phyloP scores from a whole-genome alignment of 2,888 invertebrate species.

The Platycnemis pennipes region DNA sequence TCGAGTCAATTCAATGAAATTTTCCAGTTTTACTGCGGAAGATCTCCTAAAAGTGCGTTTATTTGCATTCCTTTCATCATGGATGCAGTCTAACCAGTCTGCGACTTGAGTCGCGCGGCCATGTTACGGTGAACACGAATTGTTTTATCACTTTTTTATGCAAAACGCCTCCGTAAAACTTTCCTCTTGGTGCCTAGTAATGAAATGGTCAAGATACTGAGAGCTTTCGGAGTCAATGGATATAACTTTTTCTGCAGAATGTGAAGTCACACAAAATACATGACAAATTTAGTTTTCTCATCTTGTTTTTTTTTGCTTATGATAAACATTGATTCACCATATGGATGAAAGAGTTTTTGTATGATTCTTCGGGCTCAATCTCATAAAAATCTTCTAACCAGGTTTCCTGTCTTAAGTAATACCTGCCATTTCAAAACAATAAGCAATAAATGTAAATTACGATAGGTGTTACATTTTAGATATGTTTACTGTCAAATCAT shows the following conservation, averaged over 20 bases:
- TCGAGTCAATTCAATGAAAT: background rate
- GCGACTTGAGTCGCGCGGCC: background rate
- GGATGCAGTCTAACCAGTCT: background rate
- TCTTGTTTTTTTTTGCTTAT: background rate
- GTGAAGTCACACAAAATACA: background rate
- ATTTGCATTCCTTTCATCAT: background rate
- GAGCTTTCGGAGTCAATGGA: background rate
- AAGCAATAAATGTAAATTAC: too few species aligned
- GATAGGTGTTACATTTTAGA: too few species aligned
- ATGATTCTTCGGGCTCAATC: too few species aligned
- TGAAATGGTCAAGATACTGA: constrained; percentile 6
- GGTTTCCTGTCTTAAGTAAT: too few species aligned
- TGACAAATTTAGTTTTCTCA: background rate
- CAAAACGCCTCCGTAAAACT: background rate
- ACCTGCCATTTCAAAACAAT: too few species aligned
- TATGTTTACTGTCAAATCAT: too few species aligned
- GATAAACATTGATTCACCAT: background rate
- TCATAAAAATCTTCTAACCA: too few species aligned
- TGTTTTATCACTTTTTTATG: background rate
- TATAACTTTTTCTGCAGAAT: background rate
- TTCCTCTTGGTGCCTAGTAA: background rate
- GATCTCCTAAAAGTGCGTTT: constrained; percentile 1
- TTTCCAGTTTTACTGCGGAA: background rate
- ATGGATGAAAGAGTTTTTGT: background rate
- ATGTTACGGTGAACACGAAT: background rate